Conservation (phyloP, 2,888 invertebrate genomes). For the Azorinus chamasolen region DNA sequence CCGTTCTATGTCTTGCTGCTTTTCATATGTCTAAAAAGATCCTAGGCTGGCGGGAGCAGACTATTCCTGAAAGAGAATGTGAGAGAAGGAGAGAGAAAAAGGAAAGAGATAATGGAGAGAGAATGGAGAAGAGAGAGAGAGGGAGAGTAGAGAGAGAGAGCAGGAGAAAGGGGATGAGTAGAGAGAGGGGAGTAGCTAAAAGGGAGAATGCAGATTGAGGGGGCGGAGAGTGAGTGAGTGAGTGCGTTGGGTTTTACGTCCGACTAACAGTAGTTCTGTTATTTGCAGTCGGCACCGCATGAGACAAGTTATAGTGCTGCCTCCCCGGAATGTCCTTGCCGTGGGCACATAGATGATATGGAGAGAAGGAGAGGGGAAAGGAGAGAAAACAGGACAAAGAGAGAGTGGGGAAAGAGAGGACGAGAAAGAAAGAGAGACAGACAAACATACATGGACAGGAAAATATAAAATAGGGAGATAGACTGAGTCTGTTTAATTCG, state of each 20-base stretch:
- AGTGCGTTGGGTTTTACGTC: no score
- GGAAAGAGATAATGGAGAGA: constrained; percentile 6
- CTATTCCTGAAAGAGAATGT: neutral
- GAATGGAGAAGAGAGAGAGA: neutral
- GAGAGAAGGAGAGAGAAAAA: neutral
- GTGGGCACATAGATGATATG: neutral
- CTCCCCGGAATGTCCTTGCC: no score
- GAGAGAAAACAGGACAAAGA: neutral
- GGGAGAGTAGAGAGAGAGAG: neutral
- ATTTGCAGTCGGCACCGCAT: no score
- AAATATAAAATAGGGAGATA: no score
- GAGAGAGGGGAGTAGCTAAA: neutral
- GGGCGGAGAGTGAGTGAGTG: no score
- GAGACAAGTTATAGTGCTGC: no score
- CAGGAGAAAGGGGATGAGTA: neutral
- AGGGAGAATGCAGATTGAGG: neutral
- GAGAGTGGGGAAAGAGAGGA: neutral
- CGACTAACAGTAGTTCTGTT: no score
- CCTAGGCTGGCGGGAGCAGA: no score
- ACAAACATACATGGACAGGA: neutral
- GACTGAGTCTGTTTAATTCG: no score
- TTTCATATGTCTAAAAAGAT: no score
- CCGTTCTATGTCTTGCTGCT: no score
- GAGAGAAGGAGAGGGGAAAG: neutral
- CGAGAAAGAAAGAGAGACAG: neutral